Percentiles rank a stretch among this genome's conserved stretches.
These are phyloP conservation scores for Heliothis peltigera DNA, from an alignment of 2,888 invertebrate species.

Conservation along the genomic window DNA sequence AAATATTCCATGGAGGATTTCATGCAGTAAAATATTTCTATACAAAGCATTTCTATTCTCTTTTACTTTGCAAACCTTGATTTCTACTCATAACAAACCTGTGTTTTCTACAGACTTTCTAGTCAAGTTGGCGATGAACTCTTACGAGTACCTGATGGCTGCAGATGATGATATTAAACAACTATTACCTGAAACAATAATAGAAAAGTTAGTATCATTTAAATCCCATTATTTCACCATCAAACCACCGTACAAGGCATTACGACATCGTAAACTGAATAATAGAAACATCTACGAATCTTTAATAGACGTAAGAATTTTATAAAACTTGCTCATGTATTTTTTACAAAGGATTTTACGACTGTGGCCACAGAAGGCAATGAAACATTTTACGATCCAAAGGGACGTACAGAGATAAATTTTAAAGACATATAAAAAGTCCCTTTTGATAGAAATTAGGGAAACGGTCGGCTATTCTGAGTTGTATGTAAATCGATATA, in stretches of 20 bases:
- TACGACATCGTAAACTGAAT: slow-evolving; percentile 63
- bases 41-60: background rate
- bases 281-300: slow-evolving; percentile 59
- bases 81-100: slow-evolving; percentile 20
- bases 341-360: slow-evolving; percentile 71
- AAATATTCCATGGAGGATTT: background rate
- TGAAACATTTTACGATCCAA: slow-evolving; percentile 73
- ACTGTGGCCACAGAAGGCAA: slow-evolving; percentile 63
- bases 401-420: slow-evolving; percentile 57
- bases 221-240: slow-evolving; percentile 55
- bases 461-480: slow-evolving; percentile 36
- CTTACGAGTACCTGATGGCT: slow-evolving; percentile 9
- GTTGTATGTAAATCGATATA: slow-evolving; percentile 18
- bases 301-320: slow-evolving; percentile 68
- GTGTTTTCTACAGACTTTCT: slow-evolving; percentile 15
- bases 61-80: background rate
- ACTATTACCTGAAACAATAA: slow-evolving; percentile 67
- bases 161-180: slow-evolving; percentile 10
- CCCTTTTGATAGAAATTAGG: slow-evolving; percentile 58
- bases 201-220: slow-evolving; percentile 55
- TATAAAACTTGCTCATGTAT: slow-evolving; percentile 63
- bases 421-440: slow-evolving; percentile 54
- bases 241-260: slow-evolving; percentile 54
- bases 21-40: background rate
- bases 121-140: slow-evolving; percentile 2